Conservation (phyloP, 2,888 invertebrate genomes). For the Lypha dubia region DNA sequence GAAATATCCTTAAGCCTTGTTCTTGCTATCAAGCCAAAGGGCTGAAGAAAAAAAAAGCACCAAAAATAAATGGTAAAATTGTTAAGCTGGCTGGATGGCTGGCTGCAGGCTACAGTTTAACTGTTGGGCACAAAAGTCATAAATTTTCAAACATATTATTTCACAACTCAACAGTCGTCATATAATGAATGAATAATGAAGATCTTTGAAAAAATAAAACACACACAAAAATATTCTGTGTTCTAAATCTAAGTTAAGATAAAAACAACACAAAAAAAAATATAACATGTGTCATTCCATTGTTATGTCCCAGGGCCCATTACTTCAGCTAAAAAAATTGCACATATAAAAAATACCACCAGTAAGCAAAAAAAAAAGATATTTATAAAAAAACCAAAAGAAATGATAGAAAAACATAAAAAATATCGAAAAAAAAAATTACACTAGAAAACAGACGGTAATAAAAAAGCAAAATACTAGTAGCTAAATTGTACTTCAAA, state of each 20-base stretch:
- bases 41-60: neutral
- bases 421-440: conserved; percentile 28
- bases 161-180: conserved; percentile 65
- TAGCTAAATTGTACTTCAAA: conserved; percentile 15
- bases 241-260: conserved; percentile 9
- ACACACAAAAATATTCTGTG: too few species aligned
- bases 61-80: neutral
- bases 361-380: conserved; percentile 50
- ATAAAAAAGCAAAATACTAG: conserved; percentile 17
- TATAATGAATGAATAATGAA: conserved; percentile 48
- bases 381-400: neutral
- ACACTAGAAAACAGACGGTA: neutral
- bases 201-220: neutral
- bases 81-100: too few species aligned
- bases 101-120: neutral
- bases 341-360: conserved; percentile 22
- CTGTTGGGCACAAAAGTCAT: conserved; percentile 20
- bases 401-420: neutral
- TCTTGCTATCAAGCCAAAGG: conserved; percentile 7
- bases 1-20: conserved; percentile 36
- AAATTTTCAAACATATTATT: conserved; percentile 46
- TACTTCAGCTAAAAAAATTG: neutral
- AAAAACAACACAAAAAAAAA: conserved; percentile 4
- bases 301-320: conserved; percentile 38
- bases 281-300: conserved; percentile 8